Conservation (phyloP, 2,797 vertebrate genomes). For the Parauchenoglanis punctatus region DNA sequence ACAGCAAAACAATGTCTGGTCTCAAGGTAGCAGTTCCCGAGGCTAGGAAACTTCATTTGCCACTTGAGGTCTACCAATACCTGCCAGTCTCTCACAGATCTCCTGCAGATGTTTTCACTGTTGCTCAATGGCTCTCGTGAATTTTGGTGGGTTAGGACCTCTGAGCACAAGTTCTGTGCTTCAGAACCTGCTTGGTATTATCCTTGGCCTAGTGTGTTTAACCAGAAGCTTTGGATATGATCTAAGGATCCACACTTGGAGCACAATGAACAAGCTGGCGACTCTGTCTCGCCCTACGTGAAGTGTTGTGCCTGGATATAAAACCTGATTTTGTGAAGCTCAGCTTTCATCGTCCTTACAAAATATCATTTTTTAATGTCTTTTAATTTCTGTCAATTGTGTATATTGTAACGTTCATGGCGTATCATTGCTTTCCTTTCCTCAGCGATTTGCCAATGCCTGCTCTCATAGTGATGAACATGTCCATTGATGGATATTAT, state of each 20-base stretch:
- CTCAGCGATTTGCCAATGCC: slow-evolving; percentile 83
- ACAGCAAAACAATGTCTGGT: neutral
- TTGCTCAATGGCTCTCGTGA: neutral
- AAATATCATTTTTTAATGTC: neutral
- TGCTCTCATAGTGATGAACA: slow-evolving; percentile 86
- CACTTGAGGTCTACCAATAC: neutral
- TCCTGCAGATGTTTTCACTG: neutral
- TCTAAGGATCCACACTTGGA: neutral
- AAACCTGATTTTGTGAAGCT: neutral
- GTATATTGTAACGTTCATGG: neutral
- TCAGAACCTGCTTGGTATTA: neutral
- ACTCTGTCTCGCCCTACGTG: neutral
- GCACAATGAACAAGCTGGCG: neutral
- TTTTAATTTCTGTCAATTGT: neutral
- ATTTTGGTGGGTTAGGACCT: neutral
- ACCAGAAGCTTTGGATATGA: neutral
- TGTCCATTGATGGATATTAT: slow-evolving; percentile 92
- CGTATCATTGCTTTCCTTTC: slow-evolving; percentile 5
- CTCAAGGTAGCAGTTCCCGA: neutral
- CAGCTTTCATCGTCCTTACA: neutral
- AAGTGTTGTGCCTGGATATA: neutral
- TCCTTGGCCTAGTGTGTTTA: neutral
- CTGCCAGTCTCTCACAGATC: neutral
- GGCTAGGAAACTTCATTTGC: neutral
- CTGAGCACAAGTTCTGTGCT: neutral